These are phyloP conservation scores for Melierax canorus DNA, from an alignment of 2,113 vertebrate genomes.

Conservation along the genomic window DNA sequence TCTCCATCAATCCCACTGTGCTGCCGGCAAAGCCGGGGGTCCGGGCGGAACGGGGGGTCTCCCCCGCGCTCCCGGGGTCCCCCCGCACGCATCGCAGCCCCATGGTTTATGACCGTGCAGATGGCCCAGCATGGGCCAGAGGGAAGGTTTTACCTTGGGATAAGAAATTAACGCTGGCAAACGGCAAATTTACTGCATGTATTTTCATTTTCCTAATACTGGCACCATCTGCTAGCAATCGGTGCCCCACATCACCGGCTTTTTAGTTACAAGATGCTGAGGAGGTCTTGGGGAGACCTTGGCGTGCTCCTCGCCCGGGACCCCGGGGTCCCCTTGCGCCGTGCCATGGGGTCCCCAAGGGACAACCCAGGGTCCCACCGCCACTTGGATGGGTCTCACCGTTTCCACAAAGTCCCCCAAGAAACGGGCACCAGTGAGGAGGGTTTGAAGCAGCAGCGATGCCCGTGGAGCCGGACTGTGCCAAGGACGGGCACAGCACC, in stretches of 20 bases:
- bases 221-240: slow-evolving; percentile 82
- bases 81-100: neutral
- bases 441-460: neutral
- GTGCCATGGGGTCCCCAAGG: neutral
- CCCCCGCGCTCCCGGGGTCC: neutral
- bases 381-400: neutral
- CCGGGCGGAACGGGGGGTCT: fast-evolving
- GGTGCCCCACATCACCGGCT: slow-evolving; percentile 10
- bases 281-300: neutral
- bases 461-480: fast-evolving
- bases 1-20: slow-evolving; percentile 64
- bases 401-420: neutral
- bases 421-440: fast-evolving
- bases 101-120: slow-evolving; percentile 69
- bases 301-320: neutral
- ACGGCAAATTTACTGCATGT: slow-evolving; percentile 75
- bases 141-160: slow-evolving; percentile 74
- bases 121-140: slow-evolving; percentile 73
- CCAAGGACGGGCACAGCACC: fast-evolving
- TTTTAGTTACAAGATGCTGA: neutral
- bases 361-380: neutral
- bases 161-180: slow-evolving; percentile 82
- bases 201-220: slow-evolving; percentile 83
- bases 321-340: fast-evolving
- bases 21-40: neutral